Evolutionary conservation across 2,113 vertebrate genomes (phyloP).

Genomic region (Zosterops lateralis): DNA sequence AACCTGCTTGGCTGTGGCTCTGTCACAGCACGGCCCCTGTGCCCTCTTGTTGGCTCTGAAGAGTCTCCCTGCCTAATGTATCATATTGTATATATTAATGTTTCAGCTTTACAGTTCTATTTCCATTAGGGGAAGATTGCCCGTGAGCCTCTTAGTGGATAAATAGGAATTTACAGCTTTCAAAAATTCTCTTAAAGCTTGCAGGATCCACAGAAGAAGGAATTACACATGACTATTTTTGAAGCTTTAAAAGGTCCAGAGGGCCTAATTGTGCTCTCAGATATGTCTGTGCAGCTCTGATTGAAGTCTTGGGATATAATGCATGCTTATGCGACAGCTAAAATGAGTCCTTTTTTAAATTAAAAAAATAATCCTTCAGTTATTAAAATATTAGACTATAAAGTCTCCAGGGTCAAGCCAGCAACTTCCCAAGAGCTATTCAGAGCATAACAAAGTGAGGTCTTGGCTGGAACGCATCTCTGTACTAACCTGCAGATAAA

Average conservation of each 20-base stretch:
- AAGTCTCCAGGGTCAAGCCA: constrained; percentile 4
- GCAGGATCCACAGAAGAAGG: constrained; percentile 42
- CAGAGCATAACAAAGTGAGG: not conserved
- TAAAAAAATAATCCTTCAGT: constrained; percentile 1
- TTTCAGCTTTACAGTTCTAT: constrained; percentile 55
- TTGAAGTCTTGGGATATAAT: constrained; percentile 35
- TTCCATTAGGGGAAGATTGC: constrained; percentile 64
- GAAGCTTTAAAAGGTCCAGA: constrained; percentile 59
- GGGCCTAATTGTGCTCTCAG: constrained; percentile 51
- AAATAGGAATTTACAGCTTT: constrained; percentile 72
- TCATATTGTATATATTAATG: constrained; percentile 59
- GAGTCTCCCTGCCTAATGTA: constrained; percentile 13
- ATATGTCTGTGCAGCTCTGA: not conserved
- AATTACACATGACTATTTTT: constrained; percentile 64
- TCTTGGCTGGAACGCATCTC: not conserved
- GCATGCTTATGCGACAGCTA: not conserved
- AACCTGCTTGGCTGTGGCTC: not conserved
- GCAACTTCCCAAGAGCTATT: constrained; percentile 2
- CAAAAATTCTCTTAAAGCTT: constrained; percentile 62
- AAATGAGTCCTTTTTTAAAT: constrained; percentile 15
- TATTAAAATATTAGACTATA: constrained; percentile 32
- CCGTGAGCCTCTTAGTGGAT: constrained; percentile 68
- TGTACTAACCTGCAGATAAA: not conserved
- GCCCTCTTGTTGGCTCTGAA: not conserved
- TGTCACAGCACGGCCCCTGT: accelerated